Conservation (phyloP, 1,140 invertebrate genomes). For the Cydia splendana region DNA sequence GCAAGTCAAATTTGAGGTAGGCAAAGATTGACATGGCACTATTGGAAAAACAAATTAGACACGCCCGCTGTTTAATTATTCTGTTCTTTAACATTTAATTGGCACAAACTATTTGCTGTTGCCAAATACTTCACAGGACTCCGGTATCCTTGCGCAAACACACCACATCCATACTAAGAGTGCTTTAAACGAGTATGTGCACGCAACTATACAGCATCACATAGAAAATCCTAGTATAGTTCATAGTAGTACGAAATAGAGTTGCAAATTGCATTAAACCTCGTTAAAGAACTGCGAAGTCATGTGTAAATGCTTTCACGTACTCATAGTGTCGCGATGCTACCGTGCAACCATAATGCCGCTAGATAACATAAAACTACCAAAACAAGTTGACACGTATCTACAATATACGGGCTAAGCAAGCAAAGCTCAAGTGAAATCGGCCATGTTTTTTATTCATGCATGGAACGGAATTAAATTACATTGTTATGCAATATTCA, state of each 20-base stretch:
- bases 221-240: background rate
- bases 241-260: background rate
- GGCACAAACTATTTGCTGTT: conserved; percentile 34
- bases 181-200: conserved; percentile 36
- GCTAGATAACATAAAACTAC: conserved; percentile 43
- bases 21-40: background rate
- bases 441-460: conserved; percentile 46
- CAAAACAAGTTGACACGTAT: background rate
- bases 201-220: background rate
- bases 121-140: conserved; percentile 40
- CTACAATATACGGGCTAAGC: background rate
- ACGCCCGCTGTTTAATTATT: background rate
- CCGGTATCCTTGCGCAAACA: conserved; percentile 39
- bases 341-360: conserved; percentile 50
- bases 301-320: conserved; percentile 54
- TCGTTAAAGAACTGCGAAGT: background rate
- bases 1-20: background rate
- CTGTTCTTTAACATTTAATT: conserved; percentile 17
- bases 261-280: background rate
- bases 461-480: conserved; percentile 46
- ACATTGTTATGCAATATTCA: conserved; percentile 39
- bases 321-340: conserved; percentile 46
- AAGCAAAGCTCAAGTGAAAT: background rate
- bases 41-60: background rate
- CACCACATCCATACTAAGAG: conserved; percentile 38